phyloP scores from a whole-genome alignment of 2,113 vertebrate species.

The Australoheros scitulus region DNA sequence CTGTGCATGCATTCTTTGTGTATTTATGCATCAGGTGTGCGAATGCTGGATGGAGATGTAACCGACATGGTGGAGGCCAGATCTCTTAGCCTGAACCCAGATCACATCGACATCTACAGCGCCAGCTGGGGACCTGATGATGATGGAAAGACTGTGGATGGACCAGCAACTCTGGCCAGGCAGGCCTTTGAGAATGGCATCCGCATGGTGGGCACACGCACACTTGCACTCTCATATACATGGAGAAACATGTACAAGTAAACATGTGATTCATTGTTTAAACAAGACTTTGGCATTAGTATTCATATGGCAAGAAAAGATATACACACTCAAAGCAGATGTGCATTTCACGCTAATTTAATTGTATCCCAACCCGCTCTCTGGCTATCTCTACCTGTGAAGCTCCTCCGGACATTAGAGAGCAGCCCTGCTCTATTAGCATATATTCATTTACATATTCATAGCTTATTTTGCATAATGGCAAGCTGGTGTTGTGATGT shows the following conservation, averaged over 20 bases:
- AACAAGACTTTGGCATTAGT: constrained; percentile 22
- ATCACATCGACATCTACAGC: constrained; percentile 98
- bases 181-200: constrained; percentile 98
- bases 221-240: not conserved
- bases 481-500: constrained; percentile 40
- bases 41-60: constrained; percentile 98
- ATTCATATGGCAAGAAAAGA: constrained; percentile 22
- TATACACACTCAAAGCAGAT: constrained; percentile 4
- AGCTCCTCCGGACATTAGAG: constrained; percentile 34
- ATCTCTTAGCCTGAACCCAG: constrained; percentile 93
- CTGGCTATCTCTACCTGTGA: constrained; percentile 23
- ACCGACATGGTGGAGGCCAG: constrained; percentile 99
- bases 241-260: constrained; percentile 4
- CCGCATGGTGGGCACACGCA: constrained; percentile 84
- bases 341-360: not conserved
- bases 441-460: constrained; percentile 60
- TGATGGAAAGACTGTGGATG: constrained; percentile 96
- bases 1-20: constrained; percentile 18
- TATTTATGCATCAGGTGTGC: constrained; percentile 83
- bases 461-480: constrained; percentile 43
- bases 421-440: constrained; percentile 23
- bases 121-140: constrained; percentile 99
- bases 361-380: not conserved
- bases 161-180: constrained; percentile 93
- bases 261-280: constrained; percentile 7